Conservation (phyloP, 1,140 invertebrate species). For the Amphibalanus amphitrite region DNA sequence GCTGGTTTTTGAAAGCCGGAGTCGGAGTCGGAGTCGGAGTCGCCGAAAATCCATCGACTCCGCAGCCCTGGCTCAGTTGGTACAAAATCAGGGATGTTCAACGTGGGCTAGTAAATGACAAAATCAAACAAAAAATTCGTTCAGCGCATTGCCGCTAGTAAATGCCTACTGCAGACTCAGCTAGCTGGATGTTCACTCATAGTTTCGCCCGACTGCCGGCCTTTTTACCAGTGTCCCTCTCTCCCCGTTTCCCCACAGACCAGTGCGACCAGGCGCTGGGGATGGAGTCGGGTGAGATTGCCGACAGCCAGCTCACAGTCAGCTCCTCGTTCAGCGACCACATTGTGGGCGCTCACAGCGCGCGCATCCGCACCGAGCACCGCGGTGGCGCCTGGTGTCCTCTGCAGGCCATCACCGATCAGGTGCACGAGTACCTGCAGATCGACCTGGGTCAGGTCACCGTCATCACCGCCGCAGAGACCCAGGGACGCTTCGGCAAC, state of each 20-base stretch:
- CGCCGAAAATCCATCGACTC: too few species aligned
- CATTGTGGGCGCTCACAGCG: slow-evolving; percentile 16
- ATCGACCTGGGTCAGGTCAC: slow-evolving; percentile 58
- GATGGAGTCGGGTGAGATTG: slow-evolving; percentile 74
- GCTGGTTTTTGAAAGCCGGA: too few species aligned
- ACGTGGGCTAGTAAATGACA: too few species aligned
- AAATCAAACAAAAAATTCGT: too few species aligned
- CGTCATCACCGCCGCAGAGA: slow-evolving; percentile 68
- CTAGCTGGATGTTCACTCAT: too few species aligned
- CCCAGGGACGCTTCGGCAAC: slow-evolving; percentile 83
- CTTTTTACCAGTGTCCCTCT: too few species aligned
- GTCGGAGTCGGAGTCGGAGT: too few species aligned
- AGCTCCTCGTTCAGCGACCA: slow-evolving; percentile 66
- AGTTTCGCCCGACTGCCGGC: too few species aligned
- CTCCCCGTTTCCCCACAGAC: slow-evolving; percentile 41
- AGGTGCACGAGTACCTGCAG: slow-evolving; percentile 66
- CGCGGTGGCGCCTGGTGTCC: slow-evolving; percentile 91
- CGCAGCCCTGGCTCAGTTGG: too few species aligned
- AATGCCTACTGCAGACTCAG: too few species aligned
- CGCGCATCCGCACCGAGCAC: slow-evolving; percentile 49
- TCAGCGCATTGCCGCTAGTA: too few species aligned
- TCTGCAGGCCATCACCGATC: slow-evolving; percentile 34
- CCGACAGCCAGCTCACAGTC: slow-evolving; percentile 65
- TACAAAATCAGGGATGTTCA: too few species aligned
- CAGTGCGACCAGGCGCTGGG: slow-evolving; percentile 64